A percentile compares a stretch with the other conserved stretches of the same genome.
phyloP scores from a whole-genome alignment of 2,888 invertebrate genomes.

The Fragum fragum region DNA sequence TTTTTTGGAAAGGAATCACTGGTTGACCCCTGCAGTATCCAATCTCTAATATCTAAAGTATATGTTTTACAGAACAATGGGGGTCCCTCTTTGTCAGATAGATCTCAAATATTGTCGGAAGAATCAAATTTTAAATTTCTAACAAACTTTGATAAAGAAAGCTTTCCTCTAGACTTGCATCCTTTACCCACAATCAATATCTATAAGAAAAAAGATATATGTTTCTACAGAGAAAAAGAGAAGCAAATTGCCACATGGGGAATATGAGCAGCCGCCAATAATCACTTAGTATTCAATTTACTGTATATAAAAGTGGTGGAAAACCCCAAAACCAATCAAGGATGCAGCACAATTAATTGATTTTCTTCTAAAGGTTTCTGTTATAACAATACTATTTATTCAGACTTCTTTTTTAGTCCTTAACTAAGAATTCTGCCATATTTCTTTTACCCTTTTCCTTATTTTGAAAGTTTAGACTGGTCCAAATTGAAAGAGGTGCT shows the following conservation, averaged over 20 bases:
- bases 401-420: background rate
- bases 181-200: too few relatives aligned
- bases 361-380: constrained; percentile 17
- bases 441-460: background rate
- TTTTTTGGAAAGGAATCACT: too few relatives aligned
- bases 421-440: background rate
- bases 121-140: too few relatives aligned
- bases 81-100: too few relatives aligned
- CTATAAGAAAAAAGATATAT: background rate
- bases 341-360: constrained; percentile 25
- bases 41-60: too few relatives aligned
- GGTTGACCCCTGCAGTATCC: too few relatives aligned
- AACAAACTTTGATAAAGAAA: too few relatives aligned
- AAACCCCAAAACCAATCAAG: constrained; percentile 14
- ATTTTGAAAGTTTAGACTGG: background rate
- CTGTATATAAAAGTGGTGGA: constrained; percentile 20
- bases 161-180: too few relatives aligned
- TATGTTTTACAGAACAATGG: too few relatives aligned
- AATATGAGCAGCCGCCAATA: constrained; percentile 29
- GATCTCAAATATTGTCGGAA: too few relatives aligned
- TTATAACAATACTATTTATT: background rate
- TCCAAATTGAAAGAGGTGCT: too few relatives aligned
- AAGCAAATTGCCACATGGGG: constrained; percentile 11
- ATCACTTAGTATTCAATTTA: constrained; percentile 34
- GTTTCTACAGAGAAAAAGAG: constrained; percentile 10